Evolutionary conservation across 2,888 invertebrate genomes (phyloP).

Genomic region (Meandrusa payeni): DNA sequence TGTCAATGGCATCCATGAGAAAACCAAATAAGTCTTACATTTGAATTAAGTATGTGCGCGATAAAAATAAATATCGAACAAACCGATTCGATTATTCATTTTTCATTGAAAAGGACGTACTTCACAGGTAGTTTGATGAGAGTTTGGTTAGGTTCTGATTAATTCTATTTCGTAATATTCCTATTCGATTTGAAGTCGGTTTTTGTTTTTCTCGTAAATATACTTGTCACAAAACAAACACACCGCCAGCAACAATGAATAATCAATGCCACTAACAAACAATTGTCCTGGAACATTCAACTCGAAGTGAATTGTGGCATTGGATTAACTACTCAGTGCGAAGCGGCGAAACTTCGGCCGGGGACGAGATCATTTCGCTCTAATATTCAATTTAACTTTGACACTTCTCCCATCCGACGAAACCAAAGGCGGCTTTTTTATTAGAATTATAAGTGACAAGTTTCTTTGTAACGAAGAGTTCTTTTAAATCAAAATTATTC

Average conservation of each 20-base stretch:
- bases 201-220: too few species aligned
- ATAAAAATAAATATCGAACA: too few species aligned
- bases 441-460: constrained; percentile 37
- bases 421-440: constrained; percentile 69
- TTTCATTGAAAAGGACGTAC: too few species aligned
- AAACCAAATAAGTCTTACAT: too few species aligned
- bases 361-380: constrained; percentile 67
- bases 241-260: constrained; percentile 51
- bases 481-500: too few species aligned
- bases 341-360: constrained; percentile 61
- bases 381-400: constrained; percentile 81
- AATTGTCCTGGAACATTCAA: constrained; percentile 63
- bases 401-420: constrained; percentile 71
- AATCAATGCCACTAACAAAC: constrained; percentile 60
- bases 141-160: too few species aligned
- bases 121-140: too few species aligned
- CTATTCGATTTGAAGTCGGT: too few species aligned
- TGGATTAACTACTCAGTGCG: constrained; percentile 74
- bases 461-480: constrained; percentile 9
- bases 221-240: constrained; percentile 39
- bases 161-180: too few species aligned
- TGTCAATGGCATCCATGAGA: too few species aligned
- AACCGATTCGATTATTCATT: too few species aligned
- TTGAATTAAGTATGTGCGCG: too few species aligned
- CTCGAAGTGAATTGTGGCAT: constrained; percentile 71